Percentiles rank a stretch among this genome's conserved stretches.
Conservation (phyloP, 2,888 invertebrate species). For the Tridacna gigas region DNA sequence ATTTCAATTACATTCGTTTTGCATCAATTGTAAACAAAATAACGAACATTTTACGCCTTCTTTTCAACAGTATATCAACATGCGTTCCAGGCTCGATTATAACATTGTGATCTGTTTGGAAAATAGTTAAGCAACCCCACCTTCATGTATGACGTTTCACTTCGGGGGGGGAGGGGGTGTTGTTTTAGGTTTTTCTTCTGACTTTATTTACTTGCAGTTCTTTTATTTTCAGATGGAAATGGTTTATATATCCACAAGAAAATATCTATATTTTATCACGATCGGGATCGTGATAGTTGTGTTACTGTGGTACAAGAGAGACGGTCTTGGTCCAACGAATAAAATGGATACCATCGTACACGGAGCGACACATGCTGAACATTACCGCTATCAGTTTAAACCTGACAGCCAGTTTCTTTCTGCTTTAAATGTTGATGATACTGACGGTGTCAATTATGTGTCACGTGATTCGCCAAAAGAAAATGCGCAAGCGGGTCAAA, state of each 20-base stretch:
- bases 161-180: too few species aligned
- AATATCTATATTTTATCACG: not conserved
- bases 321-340: not conserved
- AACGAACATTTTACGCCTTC: too few species aligned
- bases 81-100: too few species aligned
- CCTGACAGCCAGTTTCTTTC: not conserved
- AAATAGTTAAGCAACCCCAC: too few species aligned
- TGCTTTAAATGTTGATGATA: not conserved
- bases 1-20: too few species aligned
- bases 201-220: not conserved
- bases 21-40: too few species aligned
- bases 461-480: not conserved
- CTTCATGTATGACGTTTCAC: too few species aligned
- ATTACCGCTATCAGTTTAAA: not conserved
- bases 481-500: not conserved
- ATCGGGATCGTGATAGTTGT: not conserved
- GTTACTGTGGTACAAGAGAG: not conserved
- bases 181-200: not conserved
- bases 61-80: too few species aligned
- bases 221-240: conserved; percentile 19
- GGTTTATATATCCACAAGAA: not conserved
- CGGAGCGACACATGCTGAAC: not conserved
- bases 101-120: too few species aligned
- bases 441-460: not conserved
- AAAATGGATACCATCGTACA: not conserved